These are phyloP conservation scores for Oscheius sp. DNA, from an alignment of 2,888 invertebrate species.

Conservation along the genomic window DNA sequence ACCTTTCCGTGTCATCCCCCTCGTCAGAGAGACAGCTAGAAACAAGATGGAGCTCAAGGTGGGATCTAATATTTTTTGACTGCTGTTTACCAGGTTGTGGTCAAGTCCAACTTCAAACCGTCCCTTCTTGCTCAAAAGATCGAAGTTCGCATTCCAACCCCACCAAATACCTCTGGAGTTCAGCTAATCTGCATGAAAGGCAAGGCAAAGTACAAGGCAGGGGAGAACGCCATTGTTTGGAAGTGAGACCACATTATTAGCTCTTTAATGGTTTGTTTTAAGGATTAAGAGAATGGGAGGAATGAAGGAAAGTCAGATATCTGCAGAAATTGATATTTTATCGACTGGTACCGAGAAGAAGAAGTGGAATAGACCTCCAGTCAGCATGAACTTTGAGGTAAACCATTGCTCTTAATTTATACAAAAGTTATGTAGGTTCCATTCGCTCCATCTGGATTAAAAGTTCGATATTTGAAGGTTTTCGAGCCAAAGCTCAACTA, in stretches of 20 bases:
- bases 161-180: constrained; percentile 96
- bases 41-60: constrained; percentile 98
- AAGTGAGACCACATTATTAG: constrained; percentile 77
- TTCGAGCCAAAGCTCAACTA: constrained; percentile 99
- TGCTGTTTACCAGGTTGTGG: constrained; percentile 78
- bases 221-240: constrained; percentile 97
- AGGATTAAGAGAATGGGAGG: constrained; percentile 77
- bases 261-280: constrained; percentile 32
- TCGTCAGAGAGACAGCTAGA: constrained; percentile 95
- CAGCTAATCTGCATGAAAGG: constrained; percentile 97
- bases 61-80: not conserved
- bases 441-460: constrained; percentile 98
- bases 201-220: constrained; percentile 98
- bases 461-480: constrained; percentile 98
- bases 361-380: constrained; percentile 99
- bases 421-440: constrained; percentile 84
- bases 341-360: constrained; percentile 90
- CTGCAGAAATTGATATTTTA: constrained; percentile 96
- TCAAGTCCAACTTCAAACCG: constrained; percentile 98
- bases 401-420: no score
- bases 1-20: constrained; percentile 97
- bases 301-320: constrained; percentile 99
- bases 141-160: constrained; percentile 96
- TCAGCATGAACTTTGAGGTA: constrained; percentile 98
- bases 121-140: constrained; percentile 97